Percentiles rank a stretch among this genome's conserved stretches.
phyloP scores from a whole-genome alignment of 2,797 vertebrate species.

The Acomys russatus region DNA sequence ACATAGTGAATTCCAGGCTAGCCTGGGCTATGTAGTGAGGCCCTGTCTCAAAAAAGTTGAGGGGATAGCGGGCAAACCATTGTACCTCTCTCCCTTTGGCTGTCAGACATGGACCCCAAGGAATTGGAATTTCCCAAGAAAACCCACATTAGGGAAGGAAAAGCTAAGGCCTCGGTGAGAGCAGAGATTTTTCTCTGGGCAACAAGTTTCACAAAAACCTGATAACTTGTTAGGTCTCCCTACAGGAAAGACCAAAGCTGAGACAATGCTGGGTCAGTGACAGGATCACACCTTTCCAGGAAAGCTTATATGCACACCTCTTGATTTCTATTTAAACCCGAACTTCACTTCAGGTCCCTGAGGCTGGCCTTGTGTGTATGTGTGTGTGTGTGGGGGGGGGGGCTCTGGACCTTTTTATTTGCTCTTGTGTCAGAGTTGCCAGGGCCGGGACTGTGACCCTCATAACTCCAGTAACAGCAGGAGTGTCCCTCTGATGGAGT shows the following conservation, averaged over 20 bases:
- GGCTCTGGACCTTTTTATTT: neutral
- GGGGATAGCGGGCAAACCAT: neutral
- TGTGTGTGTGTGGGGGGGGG: fast-evolving
- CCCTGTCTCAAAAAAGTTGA: neutral
- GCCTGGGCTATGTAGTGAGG: neutral
- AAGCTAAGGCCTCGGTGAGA: neutral
- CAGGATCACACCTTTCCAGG: neutral
- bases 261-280: neutral
- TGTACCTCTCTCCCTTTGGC: neutral
- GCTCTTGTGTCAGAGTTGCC: neutral
- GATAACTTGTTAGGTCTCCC: neutral
- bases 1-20: neutral
- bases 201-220: neutral
- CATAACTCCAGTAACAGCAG: neutral
- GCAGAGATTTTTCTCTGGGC: neutral
- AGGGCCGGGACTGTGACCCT: neutral
- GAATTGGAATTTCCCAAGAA: neutral
- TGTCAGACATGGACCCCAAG: neutral
- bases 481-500: neutral
- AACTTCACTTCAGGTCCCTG: neutral
- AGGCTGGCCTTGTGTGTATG: neutral
- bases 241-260: neutral
- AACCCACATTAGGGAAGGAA: neutral
- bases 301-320: too few relatives aligned
- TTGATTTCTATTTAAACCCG: neutral